A percentile compares a stretch with the other conserved stretches of the same genome.
These are phyloP conservation scores for Bombus picipes DNA, from an alignment of 1,140 invertebrate genomes.

Conservation along the genomic window DNA sequence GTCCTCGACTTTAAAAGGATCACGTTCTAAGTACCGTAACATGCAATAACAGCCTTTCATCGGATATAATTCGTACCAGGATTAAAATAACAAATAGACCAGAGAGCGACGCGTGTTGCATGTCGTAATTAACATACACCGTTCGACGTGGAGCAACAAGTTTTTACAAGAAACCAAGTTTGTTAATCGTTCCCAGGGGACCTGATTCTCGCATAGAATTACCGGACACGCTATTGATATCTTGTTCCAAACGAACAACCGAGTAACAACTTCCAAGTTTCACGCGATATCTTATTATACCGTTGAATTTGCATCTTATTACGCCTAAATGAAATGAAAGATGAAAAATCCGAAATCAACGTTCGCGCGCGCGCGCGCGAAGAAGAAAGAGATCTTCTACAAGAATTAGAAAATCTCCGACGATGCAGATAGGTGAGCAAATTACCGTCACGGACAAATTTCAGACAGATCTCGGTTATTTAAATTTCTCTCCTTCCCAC, in stretches of 20 bases:
- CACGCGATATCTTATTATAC: neutral
- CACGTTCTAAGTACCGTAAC: slow-evolving; percentile 53
- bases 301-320: slow-evolving; percentile 4
- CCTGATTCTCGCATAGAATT: neutral
- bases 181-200: neutral
- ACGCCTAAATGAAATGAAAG: too few relatives aligned
- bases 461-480: slow-evolving; percentile 9
- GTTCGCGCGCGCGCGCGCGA: neutral
- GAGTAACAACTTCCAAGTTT: neutral
- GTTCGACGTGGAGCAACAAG: neutral
- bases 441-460: neutral
- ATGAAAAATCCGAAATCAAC: neutral
- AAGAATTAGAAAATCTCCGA: neutral
- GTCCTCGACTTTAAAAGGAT: slow-evolving; percentile 46
- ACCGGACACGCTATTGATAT: neutral
- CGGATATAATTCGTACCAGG: slow-evolving; percentile 31
- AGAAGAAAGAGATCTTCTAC: too few relatives aligned
- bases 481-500: slow-evolving; percentile 5
- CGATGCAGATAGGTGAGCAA: neutral
- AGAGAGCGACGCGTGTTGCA: slow-evolving; percentile 19
- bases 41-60: slow-evolving; percentile 49
- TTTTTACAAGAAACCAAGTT: slow-evolving; percentile 1
- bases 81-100: slow-evolving; percentile 54
- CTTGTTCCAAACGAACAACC: neutral
- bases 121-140: slow-evolving; percentile 20